Conservation (phyloP, 2,888 invertebrate species). For the Eristalinus aeneus region DNA sequence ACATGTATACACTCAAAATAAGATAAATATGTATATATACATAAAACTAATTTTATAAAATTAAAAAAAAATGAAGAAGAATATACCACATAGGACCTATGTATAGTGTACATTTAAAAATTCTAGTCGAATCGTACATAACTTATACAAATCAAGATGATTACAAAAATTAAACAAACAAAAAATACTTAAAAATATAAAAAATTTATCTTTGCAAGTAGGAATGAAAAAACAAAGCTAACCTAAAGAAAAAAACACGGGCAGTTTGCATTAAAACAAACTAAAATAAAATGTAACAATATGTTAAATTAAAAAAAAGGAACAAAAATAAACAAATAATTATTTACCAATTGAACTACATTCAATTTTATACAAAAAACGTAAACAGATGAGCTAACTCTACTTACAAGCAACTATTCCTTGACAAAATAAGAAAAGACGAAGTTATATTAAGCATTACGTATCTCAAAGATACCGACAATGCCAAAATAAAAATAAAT, state of each 20-base stretch:
- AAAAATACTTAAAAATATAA: background rate
- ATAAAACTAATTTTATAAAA: constrained; percentile 28
- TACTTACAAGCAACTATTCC: background rate
- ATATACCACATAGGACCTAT: constrained; percentile 38
- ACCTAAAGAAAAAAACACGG: background rate
- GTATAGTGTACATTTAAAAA: constrained; percentile 58
- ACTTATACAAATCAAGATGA: constrained; percentile 2
- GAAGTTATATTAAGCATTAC: background rate
- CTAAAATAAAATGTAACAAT: background rate
- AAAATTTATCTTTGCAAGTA: constrained; percentile 20
- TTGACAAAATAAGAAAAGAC: background rate
- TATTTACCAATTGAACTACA: constrained; percentile 7
- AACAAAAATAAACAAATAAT: background rate
- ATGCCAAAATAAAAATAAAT: constrained; percentile 3
- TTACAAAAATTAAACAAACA: constrained; percentile 20
- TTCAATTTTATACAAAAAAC: background rate
- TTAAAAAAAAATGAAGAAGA: constrained; percentile 3
- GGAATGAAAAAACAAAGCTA: background rate
- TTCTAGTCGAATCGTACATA: constrained; percentile 22
- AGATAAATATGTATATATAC: constrained; percentile 27
- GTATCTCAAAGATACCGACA: constrained; percentile 38
- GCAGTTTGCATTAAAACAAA: background rate
- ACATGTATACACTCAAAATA: constrained; percentile 44
- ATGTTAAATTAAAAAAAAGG: background rate
- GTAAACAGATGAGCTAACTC: background rate